Evolutionary conservation across 2,888 invertebrate genomes (phyloP), one percentile per base, ranked within the genome.

Genomic region (Arrhopalites spinosus): DNA sequence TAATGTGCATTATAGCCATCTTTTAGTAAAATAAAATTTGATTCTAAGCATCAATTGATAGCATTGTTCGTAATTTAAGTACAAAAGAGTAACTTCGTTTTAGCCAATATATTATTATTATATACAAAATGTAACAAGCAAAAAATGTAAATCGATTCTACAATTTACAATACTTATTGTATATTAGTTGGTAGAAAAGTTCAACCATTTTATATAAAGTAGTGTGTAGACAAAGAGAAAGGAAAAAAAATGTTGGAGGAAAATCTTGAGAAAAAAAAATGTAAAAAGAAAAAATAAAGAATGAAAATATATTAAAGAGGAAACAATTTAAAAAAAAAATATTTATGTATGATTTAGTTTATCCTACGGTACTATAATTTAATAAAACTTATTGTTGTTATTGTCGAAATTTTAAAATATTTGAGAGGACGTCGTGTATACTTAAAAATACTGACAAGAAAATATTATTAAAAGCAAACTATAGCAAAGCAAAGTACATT

Each of bases 21-120:
- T 66, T 66, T 63, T 63, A 63, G 63, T 63, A 63, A 63, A 43
- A 66, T 17, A 43, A 30, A 30, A 66, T 2, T 20, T 56, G 69
- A 59, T 36, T 72, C 36, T 71, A 45, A n/a, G 72, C 72, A 45
- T 63, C 72, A 45, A 63, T 20, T 59, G 59, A 72, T 68, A 75
- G 77, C 77, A 75, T 75, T 75, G 73, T 77, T 77, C 75, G 77
- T 77, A 73, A 77, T 77, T 75, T 75, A 77, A 77, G 77, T 77
- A 77, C 77, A 77, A 77, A n/a, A 73, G 69, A 64, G 67, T 73
- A 75, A 74, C 74, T 66, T 74, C 70, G 77, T 77, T n/a, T n/a
- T 75, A 77, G 77, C 71, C 72, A 72, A 71, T 61, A 43, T 67
- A 30, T 36, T 67, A 43, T 36, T 63, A 67, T 27, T 67, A 67